phyloP scores from a whole-genome alignment of 64 coral and sea anemone genomes.

The Stichodactyla mertensii region DNA sequence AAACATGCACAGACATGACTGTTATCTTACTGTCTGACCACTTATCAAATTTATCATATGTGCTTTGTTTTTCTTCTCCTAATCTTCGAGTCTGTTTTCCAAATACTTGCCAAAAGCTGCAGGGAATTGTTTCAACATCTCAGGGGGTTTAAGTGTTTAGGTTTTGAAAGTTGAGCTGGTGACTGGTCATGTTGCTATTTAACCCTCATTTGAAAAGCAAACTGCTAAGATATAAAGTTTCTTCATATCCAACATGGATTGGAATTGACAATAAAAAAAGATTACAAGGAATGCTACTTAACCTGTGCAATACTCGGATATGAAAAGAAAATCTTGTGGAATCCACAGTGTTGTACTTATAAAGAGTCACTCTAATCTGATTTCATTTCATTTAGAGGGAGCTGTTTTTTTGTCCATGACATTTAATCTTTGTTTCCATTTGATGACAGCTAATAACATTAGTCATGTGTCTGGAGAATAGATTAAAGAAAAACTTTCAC shows the following conservation, averaged over 20 bases:
- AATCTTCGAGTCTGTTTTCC: neutral
- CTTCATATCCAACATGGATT: neutral
- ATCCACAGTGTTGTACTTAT: neutral
- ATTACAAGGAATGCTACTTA: neutral
- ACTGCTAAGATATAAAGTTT: conserved; percentile 16
- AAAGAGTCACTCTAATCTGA: neutral
- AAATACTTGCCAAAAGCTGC: neutral
- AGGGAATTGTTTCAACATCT: conserved; percentile 8
- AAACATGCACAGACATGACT: too few species aligned
- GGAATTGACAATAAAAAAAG: neutral
- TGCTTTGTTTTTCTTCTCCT: neutral
- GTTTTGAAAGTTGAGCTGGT: neutral
- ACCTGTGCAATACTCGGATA: neutral
- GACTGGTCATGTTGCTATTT: conserved; percentile 15
- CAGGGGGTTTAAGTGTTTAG: conserved; percentile 5
- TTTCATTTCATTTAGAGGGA: neutral
- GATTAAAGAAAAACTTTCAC: neutral
- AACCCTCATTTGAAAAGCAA: conserved; percentile 12
- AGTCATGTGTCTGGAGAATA: neutral
- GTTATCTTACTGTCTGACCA: neutral
- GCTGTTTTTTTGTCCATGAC: neutral
- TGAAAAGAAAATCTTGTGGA: neutral
- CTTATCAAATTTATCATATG: neutral
- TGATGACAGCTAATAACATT: conserved; percentile 8
- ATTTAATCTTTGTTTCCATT: neutral